Evolutionary conservation across 2,113 vertebrate species (phyloP).

Genomic region (Saguinus midas): DNA sequence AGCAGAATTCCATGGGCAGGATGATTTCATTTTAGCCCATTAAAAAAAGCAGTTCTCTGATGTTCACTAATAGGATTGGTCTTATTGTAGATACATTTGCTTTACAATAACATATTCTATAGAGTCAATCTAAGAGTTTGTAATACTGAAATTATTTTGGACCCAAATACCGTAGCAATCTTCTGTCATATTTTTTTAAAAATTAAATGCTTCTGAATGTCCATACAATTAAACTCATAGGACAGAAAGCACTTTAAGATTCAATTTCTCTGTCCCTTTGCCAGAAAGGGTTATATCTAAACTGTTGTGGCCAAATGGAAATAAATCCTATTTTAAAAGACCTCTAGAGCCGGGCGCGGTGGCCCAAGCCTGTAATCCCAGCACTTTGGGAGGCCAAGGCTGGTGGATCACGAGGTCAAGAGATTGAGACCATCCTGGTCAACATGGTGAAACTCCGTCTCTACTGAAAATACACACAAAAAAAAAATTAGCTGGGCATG

Average conservation of each 20-base stretch:
- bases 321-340: slow-evolving; percentile 60
- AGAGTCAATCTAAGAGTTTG: neutral
- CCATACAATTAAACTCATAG: neutral
- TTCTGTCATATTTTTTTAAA: neutral
- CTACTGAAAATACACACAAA: no score
- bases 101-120: neutral
- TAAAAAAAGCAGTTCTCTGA: neutral
- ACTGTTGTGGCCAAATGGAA: slow-evolving; percentile 51
- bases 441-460: no score
- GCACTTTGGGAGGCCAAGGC: no score
- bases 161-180: neutral
- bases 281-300: slow-evolving; percentile 23
- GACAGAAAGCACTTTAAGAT: neutral
- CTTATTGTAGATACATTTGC: neutral
- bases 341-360: slow-evolving; percentile 2
- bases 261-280: slow-evolving; percentile 20
- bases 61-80: neutral
- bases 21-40: neutral
- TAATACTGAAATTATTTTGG: neutral
- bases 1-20: neutral
- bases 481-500: no score
- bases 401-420: no score
- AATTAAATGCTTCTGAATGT: slow-evolving; percentile 2
- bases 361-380: no score
- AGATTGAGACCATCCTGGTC: no score